phyloP scores from a whole-genome alignment of 2,797 vertebrate genomes.

The Myotis myotis region DNA sequence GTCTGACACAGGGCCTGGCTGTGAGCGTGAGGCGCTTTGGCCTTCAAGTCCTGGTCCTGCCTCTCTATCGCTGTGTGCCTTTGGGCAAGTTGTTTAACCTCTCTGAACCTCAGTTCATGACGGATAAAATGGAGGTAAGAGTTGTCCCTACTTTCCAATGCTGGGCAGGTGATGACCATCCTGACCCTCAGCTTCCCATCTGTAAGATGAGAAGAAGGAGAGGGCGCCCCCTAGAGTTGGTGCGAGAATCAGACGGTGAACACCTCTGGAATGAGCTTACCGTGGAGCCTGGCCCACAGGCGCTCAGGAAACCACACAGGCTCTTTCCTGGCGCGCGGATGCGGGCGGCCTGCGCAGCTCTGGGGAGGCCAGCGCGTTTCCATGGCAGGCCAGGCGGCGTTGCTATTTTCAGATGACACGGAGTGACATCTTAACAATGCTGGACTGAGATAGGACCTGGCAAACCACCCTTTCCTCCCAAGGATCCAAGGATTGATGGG shows the following conservation, averaged over 20 bases:
- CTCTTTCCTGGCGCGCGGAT: background rate
- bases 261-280: accelerated
- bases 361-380: background rate
- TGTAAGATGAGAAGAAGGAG: background rate
- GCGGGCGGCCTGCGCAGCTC: background rate
- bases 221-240: background rate
- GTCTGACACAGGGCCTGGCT: background rate
- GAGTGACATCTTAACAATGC: constrained; percentile 32
- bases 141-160: background rate
- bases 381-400: background rate
- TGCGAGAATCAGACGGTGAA: accelerated
- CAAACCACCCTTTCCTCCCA: background rate
- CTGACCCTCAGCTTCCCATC: background rate
- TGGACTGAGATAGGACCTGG: background rate
- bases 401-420: constrained; percentile 61
- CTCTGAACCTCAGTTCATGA: background rate
- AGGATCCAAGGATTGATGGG: background rate
- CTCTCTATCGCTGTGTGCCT: background rate
- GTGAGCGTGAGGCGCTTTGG: background rate
- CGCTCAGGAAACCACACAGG: background rate
- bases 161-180: background rate
- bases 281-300: accelerated
- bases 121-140: background rate
- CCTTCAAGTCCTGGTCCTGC: background rate
- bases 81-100: background rate